Conservation (phyloP, 2,797 vertebrate genomes). For the Karalla daura region DNA sequence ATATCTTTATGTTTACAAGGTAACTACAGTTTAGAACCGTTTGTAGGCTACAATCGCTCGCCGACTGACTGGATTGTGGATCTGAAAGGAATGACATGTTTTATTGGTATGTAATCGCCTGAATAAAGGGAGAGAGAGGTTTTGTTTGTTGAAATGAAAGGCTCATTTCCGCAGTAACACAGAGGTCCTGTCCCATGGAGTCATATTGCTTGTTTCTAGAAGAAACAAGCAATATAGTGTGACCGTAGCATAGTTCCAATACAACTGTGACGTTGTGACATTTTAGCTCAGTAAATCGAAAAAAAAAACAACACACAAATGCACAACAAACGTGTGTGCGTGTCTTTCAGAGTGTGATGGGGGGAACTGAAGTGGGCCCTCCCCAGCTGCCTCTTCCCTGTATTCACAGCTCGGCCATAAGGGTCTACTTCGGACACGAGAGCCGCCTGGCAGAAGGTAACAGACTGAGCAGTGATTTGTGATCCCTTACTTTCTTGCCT, state of each 20-base stretch:
- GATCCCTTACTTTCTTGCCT: neutral
- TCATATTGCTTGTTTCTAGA: too few relatives aligned
- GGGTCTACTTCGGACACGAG: constrained; percentile 96
- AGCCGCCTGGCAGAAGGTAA: constrained; percentile 93
- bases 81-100: too few relatives aligned
- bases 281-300: too few relatives aligned
- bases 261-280: too few relatives aligned
- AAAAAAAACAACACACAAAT: neutral
- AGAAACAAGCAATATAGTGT: too few relatives aligned
- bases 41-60: neutral
- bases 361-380: constrained; percentile 70
- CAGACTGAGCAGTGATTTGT: neutral
- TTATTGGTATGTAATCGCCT: too few relatives aligned
- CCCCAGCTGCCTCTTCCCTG: constrained; percentile 94
- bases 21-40: constrained; percentile 48
- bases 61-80: neutral
- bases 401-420: constrained; percentile 91
- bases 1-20: constrained; percentile 97
- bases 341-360: constrained; percentile 85
- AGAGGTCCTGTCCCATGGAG: too few relatives aligned
- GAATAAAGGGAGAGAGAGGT: too few relatives aligned
- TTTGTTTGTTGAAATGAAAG: too few relatives aligned
- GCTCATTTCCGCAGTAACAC: too few relatives aligned
- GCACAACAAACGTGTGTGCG: neutral
- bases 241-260: too few relatives aligned